Percentiles rank a stretch among this genome's conserved stretches.
These are phyloP conservation scores for Himalopsyche tibetana DNA, from an alignment of 2,888 invertebrate genomes.

Conservation along the genomic window DNA sequence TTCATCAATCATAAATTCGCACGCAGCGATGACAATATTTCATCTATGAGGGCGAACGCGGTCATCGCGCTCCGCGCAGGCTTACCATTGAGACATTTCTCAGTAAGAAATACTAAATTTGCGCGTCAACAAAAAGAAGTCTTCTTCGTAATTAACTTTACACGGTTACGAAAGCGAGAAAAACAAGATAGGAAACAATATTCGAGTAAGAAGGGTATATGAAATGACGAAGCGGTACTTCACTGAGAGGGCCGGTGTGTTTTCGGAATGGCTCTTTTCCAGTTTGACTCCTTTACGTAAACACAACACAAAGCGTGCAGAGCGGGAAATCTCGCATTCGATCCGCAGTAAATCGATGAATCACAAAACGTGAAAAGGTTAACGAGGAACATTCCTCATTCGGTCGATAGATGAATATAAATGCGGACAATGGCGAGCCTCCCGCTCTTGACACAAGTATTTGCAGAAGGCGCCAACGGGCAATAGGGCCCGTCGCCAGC, in stretches of 20 bases:
- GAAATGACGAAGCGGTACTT: constrained; percentile 66
- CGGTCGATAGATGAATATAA: constrained; percentile 27
- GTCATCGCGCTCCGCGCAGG: neutral
- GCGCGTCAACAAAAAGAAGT: neutral
- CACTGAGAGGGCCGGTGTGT: constrained; percentile 83
- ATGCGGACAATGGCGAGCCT: neutral
- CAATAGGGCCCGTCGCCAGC: neutral
- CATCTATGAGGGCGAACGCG: neutral
- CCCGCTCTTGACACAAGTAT: constrained; percentile 56
- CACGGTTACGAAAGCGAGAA: constrained; percentile 32
- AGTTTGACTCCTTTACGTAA: constrained; percentile 86
- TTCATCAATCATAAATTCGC: constrained; percentile 32
- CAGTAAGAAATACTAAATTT: constrained; percentile 14
- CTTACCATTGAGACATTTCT: constrained; percentile 2
- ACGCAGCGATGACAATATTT: constrained; percentile 11
- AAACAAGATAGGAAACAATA: constrained; percentile 34
- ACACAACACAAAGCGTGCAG: constrained; percentile 88
- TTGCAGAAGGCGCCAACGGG: constrained; percentile 61
- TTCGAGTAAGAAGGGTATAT: constrained; percentile 41
- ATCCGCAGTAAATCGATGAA: neutral
- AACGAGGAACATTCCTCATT: constrained; percentile 31
- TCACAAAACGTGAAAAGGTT: neutral
- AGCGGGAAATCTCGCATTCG: constrained; percentile 67
- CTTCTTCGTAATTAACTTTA: neutral
- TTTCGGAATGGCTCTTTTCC: constrained; percentile 94